Base-by-base conservation (phyloP, 2,797 vertebrate genomes). In the Tokudaia muenninki region DNA sequence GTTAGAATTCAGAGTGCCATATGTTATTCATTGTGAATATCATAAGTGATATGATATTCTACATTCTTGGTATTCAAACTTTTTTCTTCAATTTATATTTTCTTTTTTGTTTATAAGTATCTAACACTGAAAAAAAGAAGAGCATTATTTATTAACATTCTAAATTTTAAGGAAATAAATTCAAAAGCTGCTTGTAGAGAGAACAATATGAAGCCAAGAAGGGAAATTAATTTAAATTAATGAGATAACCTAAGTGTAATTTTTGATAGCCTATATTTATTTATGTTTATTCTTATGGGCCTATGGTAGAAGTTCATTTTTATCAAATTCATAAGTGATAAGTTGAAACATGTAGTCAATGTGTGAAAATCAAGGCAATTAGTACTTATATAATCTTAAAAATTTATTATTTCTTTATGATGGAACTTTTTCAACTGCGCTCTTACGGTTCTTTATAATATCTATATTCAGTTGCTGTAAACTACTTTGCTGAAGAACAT, bases 121-220 rank as follows among this genome's bases (percentile, higher is more conserved):
- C 10, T 50, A 89, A 83, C 11, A 52, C 7, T 80, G 12, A 87
- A 59, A 29, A 63, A 63, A 22, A 19, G 37, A 24, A 52, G 31
- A 34, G 31, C 0, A 3, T 13, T 74, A 65, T 59, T 59, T 37
- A 57, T 19, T 34, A 17, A 74, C 65, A 63, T 83, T 44, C 67
- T 70, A 90, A 89, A 80, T 16, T 3, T 52, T 90, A 92, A 80
- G 44, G 37, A 92, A 92, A 67, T 2, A 81, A 52, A 79, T 90
- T 79, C 24, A 22, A 81, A 94, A 90, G 83, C n/a, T 31, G 9
- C 41, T 59, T 87, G 44, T n/a, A 84, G n/a, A 90, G 37, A 87
- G 9, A 44, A 17, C 31, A 44, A 37, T 8, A 81, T 87, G 29
- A 61, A 82, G 5, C 22, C 11, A 61, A 87, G 1, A 81, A 92